Conservation (phyloP, 2,113 vertebrate species). For the Pleuronectes platessa region DNA sequence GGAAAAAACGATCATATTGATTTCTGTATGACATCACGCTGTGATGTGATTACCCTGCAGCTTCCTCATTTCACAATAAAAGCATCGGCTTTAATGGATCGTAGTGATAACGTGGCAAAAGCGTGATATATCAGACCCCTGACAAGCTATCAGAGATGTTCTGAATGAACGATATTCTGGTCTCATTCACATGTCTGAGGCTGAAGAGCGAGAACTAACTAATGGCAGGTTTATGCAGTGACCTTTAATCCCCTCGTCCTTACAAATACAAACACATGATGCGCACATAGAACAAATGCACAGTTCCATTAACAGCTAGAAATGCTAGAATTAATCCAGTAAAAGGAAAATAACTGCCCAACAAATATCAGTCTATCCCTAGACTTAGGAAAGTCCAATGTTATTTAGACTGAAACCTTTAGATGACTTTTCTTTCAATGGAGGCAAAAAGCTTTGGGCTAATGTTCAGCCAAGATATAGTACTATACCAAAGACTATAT, state of each 20-base stretch:
- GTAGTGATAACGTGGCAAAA: slow-evolving; percentile 64
- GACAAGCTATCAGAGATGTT: slow-evolving; percentile 32
- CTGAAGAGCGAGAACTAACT: slow-evolving; percentile 56
- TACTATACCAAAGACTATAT: no score
- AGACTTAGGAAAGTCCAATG: slow-evolving; percentile 27
- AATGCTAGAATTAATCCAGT: no score
- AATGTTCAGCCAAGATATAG: slow-evolving; percentile 39
- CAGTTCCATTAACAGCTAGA: no score
- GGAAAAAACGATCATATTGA: neutral
- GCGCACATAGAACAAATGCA: no score
- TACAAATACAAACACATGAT: no score
- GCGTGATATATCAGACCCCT: slow-evolving; percentile 33
- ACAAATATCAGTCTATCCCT: neutral
- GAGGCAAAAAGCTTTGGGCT: slow-evolving; percentile 33
- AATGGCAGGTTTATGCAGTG: slow-evolving; percentile 75
- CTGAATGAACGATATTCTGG: slow-evolving; percentile 52
- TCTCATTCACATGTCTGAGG: slow-evolving; percentile 58
- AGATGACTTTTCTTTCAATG: slow-evolving; percentile 47
- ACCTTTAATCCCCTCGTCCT: slow-evolving; percentile 48
- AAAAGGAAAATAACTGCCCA: no score
- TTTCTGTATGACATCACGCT: slow-evolving; percentile 34
- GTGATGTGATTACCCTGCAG: slow-evolving; percentile 56
- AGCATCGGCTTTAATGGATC: slow-evolving; percentile 18
- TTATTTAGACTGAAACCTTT: slow-evolving; percentile 39
- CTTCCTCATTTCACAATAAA: slow-evolving; percentile 40